phyloP scores from a whole-genome alignment of 2,888 invertebrate genomes.

The Carpatolechia fugitivella region DNA sequence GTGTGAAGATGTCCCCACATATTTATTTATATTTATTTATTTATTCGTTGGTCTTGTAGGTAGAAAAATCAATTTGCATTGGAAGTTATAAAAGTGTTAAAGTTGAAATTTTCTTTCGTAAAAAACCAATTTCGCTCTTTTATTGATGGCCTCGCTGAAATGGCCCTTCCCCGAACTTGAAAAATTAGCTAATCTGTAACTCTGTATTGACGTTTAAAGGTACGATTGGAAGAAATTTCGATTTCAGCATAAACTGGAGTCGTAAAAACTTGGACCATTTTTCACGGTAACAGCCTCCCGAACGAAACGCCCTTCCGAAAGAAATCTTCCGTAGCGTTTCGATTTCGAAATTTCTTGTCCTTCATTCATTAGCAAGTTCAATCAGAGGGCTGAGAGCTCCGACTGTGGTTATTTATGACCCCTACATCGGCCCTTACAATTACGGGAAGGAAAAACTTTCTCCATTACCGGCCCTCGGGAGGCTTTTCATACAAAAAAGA shows the following conservation, averaged over 20 bases:
- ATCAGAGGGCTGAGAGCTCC: slow-evolving; percentile 60
- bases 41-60: neutral
- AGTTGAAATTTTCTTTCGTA: neutral
- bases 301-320: slow-evolving; percentile 34
- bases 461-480: slow-evolving; percentile 67
- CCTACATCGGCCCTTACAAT: slow-evolving; percentile 74
- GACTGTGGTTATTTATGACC: slow-evolving; percentile 76
- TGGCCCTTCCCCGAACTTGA: slow-evolving; percentile 7
- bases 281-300: slow-evolving; percentile 47
- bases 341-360: slow-evolving; percentile 73
- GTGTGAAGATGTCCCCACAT: too few relatives aligned
- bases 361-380: slow-evolving; percentile 79
- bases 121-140: slow-evolving; percentile 1
- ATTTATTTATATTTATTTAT: neutral
- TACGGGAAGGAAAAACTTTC: slow-evolving; percentile 74
- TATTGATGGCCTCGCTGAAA: slow-evolving; percentile 5
- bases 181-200: slow-evolving; percentile 14
- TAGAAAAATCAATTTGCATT: too few relatives aligned
- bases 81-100: neutral
- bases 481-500: slow-evolving; percentile 70
- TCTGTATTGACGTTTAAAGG: slow-evolving; percentile 8
- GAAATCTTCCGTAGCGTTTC: slow-evolving; percentile 46
- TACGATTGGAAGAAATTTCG: slow-evolving; percentile 11
- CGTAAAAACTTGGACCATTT: slow-evolving; percentile 61
- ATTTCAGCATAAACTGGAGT: slow-evolving; percentile 19